A percentile compares a stretch with the other conserved stretches of the same genome.
phyloP scores from a whole-genome alignment of 2,113 vertebrate species.

The Zosterops japonicus region DNA sequence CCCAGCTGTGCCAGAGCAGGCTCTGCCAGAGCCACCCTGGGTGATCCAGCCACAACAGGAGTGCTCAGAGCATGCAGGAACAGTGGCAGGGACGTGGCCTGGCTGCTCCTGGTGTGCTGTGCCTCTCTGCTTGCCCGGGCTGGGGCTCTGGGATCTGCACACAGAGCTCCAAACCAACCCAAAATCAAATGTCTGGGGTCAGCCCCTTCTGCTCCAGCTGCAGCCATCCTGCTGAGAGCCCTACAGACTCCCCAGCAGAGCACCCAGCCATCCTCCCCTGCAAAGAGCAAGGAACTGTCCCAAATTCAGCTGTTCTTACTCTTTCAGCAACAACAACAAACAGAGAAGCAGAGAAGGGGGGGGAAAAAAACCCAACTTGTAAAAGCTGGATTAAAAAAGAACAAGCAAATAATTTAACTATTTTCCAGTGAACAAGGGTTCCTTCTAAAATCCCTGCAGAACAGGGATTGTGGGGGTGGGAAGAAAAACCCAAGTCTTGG shows the following conservation, averaged over 20 bases:
- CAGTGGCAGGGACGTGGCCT: neutral
- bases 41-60: neutral
- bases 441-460: neutral
- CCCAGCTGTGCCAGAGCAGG: neutral
- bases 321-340: neutral
- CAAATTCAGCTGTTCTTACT: neutral
- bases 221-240: neutral
- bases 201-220: neutral
- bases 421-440: neutral
- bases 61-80: neutral
- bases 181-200: neutral
- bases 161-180: neutral
- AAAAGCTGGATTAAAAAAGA: neutral
- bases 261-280: neutral
- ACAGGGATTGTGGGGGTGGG: neutral
- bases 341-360: neutral
- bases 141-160: neutral
- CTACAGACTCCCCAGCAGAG: neutral
- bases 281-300: neutral
- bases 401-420: neutral
- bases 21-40: neutral
- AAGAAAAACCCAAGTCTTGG: neutral
- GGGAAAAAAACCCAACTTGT: neutral
- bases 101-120: fast-evolving
- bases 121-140: neutral